These are phyloP conservation scores for Rhineura floridana DNA, from an alignment of 2,113 vertebrate genomes.

Conservation along the genomic window DNA sequence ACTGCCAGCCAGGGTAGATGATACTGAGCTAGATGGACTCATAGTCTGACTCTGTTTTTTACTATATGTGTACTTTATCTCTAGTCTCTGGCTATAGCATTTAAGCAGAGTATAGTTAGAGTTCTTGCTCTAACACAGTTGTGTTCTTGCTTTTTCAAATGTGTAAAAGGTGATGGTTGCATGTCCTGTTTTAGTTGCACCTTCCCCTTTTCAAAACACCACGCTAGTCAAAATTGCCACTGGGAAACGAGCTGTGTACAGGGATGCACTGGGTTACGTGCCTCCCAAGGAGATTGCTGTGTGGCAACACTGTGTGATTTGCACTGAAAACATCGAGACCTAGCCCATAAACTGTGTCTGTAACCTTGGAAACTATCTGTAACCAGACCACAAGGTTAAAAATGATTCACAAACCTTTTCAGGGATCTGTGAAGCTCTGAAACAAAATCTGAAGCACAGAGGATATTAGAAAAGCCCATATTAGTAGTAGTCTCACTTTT, in stretches of 20 bases:
- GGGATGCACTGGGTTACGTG: background rate
- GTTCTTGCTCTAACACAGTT: no score
- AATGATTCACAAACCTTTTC: background rate
- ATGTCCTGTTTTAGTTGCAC: background rate
- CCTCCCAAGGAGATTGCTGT: background rate
- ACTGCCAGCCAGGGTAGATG: no score
- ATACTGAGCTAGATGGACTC: background rate
- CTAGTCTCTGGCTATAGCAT: background rate
- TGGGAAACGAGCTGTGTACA: background rate
- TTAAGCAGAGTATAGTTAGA: background rate
- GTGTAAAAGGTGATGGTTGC: background rate
- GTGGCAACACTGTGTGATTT: background rate
- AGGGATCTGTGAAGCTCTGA: background rate
- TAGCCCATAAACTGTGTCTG: background rate
- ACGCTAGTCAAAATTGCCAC: background rate
- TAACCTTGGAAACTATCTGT: background rate
- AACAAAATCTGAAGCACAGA: background rate
- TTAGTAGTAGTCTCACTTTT: background rate
- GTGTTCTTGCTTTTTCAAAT: no score
- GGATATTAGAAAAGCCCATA: background rate
- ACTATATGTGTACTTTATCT: background rate
- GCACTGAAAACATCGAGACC: background rate
- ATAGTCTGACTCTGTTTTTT: background rate
- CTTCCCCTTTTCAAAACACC: background rate
- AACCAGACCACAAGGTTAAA: background rate